Conservation (phyloP, 2,888 invertebrate genomes). For the Leptinotarsa rubiginosa region DNA sequence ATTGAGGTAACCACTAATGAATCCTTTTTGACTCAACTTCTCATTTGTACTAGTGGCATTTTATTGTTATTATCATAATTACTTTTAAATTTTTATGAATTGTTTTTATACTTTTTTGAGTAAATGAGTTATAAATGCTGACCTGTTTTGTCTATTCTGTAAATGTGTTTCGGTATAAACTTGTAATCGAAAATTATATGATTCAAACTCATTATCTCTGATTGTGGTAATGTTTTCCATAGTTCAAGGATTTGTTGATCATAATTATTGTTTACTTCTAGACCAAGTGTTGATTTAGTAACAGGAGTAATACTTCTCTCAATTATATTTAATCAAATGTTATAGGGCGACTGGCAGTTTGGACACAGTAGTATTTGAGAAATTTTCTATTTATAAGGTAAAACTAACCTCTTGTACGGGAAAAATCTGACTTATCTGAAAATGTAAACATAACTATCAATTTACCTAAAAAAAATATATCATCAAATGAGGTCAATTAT, state of each 20-base stretch:
- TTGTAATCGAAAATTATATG: neutral
- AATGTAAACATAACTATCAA: too few relatives aligned
- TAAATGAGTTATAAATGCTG: neutral
- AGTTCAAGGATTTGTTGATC: conserved; percentile 3
- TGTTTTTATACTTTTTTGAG: neutral
- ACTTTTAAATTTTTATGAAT: too few relatives aligned
- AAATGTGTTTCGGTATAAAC: neutral
- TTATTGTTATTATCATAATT: too few relatives aligned
- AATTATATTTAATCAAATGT: neutral
- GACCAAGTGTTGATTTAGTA: neutral
- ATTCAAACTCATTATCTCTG: conserved; percentile 4
- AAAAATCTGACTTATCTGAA: too few relatives aligned
- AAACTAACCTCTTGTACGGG: too few relatives aligned
- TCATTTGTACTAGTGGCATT: too few relatives aligned
- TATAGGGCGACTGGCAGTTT: too few relatives aligned
- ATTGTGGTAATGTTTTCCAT: conserved; percentile 3
- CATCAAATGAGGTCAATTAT: too few relatives aligned
- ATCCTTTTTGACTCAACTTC: too few relatives aligned
- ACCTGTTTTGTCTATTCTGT: neutral
- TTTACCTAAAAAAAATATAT: too few relatives aligned
- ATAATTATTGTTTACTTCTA: neutral
- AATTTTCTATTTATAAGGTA: too few relatives aligned
- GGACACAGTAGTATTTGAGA: neutral
- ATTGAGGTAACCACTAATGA: too few relatives aligned
- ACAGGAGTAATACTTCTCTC: neutral